Percentiles rank a stretch among this genome's conserved stretches.
Evolutionary conservation across 1,140 invertebrate species (phyloP).

Genomic region (Trichogramma pretiosum): DNA sequence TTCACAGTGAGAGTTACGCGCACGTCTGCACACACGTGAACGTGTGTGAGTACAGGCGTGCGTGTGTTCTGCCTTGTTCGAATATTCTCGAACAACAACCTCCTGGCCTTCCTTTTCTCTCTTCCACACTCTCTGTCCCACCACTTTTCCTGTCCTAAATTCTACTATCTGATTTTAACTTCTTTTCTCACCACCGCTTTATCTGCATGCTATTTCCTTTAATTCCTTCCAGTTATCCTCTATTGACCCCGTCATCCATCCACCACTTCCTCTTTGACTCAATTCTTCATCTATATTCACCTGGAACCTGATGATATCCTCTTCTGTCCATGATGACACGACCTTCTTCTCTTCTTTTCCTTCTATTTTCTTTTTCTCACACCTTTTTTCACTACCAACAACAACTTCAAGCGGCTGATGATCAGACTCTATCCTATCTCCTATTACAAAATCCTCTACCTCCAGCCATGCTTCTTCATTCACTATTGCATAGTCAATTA

Average conservation of each 20-base stretch:
- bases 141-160: background rate
- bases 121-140: too few relatives aligned
- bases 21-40: too few relatives aligned
- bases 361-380: background rate
- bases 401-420: conserved; percentile 1
- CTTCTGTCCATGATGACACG: background rate
- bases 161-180: background rate
- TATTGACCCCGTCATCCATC: background rate
- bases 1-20: too few relatives aligned
- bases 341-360: background rate
- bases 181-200: background rate
- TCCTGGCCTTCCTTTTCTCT: too few relatives aligned
- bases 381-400: background rate
- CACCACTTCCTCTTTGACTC: background rate
- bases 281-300: background rate
- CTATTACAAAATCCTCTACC: background rate
- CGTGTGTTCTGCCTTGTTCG: too few relatives aligned
- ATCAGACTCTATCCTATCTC: conserved; percentile 8
- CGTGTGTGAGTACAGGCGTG: too few relatives aligned
- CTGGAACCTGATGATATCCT: background rate
- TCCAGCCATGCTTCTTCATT: background rate
- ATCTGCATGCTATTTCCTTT: background rate
- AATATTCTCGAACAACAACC: too few relatives aligned
- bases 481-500: conserved; percentile 20
- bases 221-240: background rate